phyloP scores from a whole-genome alignment of 2,888 invertebrate genomes.

The Cosmia trapezina region DNA sequence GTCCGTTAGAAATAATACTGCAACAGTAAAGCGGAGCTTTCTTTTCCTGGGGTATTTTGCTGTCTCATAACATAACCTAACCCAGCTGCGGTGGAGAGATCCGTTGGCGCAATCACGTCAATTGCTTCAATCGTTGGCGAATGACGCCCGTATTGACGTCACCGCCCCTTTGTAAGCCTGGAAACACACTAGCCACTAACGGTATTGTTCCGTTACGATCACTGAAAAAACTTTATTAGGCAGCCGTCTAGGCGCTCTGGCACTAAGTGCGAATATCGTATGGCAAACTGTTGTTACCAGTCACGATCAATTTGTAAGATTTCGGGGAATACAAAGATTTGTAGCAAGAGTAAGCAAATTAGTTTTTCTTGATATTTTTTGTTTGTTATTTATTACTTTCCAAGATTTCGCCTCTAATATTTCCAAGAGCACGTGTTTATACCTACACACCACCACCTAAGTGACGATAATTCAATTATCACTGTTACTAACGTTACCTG shows the following conservation, averaged over 20 bases:
- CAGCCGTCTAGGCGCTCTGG: slow-evolving; percentile 32
- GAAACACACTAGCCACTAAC: slow-evolving; percentile 76
- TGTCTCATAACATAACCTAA: slow-evolving; percentile 35
- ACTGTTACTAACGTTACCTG: slow-evolving; percentile 18
- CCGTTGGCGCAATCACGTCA: slow-evolving; percentile 83
- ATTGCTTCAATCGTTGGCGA: slow-evolving; percentile 84
- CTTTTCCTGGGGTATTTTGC: slow-evolving; percentile 44
- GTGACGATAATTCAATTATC: slow-evolving; percentile 21
- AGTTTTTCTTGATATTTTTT: slow-evolving; percentile 17
- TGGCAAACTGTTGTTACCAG: slow-evolving; percentile 17
- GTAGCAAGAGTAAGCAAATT: slow-evolving; percentile 5
- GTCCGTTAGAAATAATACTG: slow-evolving; percentile 39
- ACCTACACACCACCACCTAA: not conserved
- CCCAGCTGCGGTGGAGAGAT: slow-evolving; percentile 57
- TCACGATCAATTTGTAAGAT: slow-evolving; percentile 12
- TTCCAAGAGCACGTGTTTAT: slow-evolving; percentile 6
- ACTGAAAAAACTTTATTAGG: slow-evolving; percentile 60
- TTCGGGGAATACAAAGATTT: slow-evolving; percentile 4
- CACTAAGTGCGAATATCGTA: slow-evolving; percentile 29
- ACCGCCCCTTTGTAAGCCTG: slow-evolving; percentile 81
- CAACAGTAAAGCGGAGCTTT: slow-evolving; percentile 37
- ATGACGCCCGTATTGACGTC: slow-evolving; percentile 87
- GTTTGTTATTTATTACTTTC: not conserved
- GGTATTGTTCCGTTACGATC: slow-evolving; percentile 77
- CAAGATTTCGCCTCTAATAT: not conserved